These are phyloP conservation scores for Cheilosia vulpina DNA, from an alignment of 2,888 invertebrate species.

Conservation along the genomic window DNA sequence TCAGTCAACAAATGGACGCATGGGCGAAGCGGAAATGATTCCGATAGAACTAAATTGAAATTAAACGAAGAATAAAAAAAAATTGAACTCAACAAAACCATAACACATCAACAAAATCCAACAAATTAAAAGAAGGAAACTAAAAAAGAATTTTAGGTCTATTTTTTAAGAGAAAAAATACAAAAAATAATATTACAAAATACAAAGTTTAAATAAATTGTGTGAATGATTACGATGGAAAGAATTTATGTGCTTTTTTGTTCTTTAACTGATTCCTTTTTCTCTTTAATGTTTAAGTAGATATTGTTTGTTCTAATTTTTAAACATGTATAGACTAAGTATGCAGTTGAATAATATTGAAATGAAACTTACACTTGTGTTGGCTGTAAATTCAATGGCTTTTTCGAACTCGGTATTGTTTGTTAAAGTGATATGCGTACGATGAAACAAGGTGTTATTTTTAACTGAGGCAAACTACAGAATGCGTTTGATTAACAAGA, in stretches of 20 bases:
- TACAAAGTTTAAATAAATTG: constrained; percentile 65
- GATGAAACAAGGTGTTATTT: too few species aligned
- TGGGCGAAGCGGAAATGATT: constrained; percentile 89
- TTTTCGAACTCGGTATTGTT: neutral
- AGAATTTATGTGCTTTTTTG: constrained; percentile 52
- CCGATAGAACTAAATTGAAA: constrained; percentile 74
- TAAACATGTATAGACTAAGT: neutral
- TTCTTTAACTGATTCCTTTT: constrained; percentile 40
- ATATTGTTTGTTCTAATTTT: constrained; percentile 27
- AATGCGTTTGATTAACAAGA: too few species aligned
- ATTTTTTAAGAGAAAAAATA: constrained; percentile 68
- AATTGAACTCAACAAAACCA: constrained; percentile 50
- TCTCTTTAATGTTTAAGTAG: constrained; percentile 22
- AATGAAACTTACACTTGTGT: constrained; percentile 19
- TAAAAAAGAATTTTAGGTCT: constrained; percentile 64
- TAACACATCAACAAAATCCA: constrained; percentile 61
- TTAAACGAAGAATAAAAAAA: constrained; percentile 43
- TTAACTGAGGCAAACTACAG: too few species aligned
- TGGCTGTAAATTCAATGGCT: constrained; percentile 48
- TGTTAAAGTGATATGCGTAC: too few species aligned
- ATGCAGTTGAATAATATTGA: constrained; percentile 8
- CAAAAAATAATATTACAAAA: constrained; percentile 28
- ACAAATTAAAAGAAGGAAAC: constrained; percentile 27
- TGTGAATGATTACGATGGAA: constrained; percentile 68
- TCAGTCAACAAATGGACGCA: constrained; percentile 90